Conservation (phyloP, 2,113 vertebrate species). For the Cyanoderma ruficeps region DNA sequence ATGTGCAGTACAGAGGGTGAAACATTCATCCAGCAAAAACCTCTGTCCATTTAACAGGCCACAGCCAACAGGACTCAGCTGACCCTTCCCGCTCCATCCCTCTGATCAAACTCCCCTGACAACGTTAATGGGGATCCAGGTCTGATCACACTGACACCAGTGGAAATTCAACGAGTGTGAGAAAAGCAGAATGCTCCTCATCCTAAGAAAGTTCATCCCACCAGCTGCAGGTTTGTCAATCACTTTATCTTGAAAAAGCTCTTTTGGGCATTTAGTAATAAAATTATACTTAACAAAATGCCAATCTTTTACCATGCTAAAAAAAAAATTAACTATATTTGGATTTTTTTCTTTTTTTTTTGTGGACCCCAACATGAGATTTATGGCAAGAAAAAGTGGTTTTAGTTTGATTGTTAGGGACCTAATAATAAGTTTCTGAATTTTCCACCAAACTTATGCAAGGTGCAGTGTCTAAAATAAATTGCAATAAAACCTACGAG, state of each 20-base stretch:
- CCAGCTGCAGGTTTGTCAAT: not conserved
- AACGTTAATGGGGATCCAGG: not conserved
- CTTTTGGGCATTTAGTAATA: not conserved
- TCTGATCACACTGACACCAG: not conserved
- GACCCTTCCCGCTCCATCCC: not conserved
- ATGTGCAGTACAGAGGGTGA: not conserved
- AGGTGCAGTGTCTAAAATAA: not conserved
- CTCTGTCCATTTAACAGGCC: not conserved
- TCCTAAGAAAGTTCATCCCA: not conserved
- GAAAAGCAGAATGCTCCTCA: not conserved
- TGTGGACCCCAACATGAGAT: not conserved
- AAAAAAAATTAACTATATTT: not conserved
- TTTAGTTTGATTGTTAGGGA: not conserved
- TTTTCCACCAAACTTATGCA: not conserved
- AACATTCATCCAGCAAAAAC: not conserved
- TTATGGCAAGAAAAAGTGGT: not conserved
- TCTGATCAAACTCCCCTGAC: not conserved
- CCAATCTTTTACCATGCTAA: not conserved
- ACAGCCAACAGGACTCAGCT: not conserved
- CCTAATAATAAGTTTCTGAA: rapidly evolving
- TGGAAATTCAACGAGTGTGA: not conserved
- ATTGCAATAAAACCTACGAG: not conserved
- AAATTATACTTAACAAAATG: not conserved
- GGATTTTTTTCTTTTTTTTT: not conserved
- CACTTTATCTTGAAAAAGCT: not conserved